phyloP scores from a whole-genome alignment of 2,888 invertebrate genomes.

The Trichopoda pennipes region DNA sequence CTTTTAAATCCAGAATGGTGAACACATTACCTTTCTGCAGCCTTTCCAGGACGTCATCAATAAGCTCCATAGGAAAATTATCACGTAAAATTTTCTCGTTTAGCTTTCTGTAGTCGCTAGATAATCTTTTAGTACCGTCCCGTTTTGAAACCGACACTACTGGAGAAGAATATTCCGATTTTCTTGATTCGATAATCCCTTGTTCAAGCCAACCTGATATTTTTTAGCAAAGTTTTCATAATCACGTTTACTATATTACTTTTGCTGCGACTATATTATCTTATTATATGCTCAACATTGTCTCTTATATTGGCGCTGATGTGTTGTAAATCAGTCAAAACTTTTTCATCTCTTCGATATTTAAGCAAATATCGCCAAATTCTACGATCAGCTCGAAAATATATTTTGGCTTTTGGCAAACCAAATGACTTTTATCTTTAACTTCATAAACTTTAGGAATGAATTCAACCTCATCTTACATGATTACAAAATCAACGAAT shows the following conservation, averaged over 20 bases:
- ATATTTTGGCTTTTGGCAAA: neutral
- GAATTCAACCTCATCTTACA: slow-evolving; percentile 33
- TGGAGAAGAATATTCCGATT: neutral
- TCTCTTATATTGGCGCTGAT: neutral
- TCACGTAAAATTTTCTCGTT: neutral
- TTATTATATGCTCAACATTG: neutral
- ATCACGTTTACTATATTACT: neutral
- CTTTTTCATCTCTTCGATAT: neutral
- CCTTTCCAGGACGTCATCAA: neutral
- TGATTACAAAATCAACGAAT: slow-evolving; percentile 54
- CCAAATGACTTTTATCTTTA: neutral
- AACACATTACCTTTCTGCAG: neutral
- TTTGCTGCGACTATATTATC: neutral
- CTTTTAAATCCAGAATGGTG: no score
- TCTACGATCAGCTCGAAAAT: neutral
- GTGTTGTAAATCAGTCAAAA: neutral
- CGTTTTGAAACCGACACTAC: neutral
- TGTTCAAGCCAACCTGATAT: no score
- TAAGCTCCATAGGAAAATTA: neutral
- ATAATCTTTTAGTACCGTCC: neutral
- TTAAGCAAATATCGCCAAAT: neutral
- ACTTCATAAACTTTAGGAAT: neutral
- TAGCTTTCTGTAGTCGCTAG: neutral
- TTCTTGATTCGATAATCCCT: no score
- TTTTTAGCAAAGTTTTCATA: neutral